Conservation (phyloP, 2,797 vertebrate species). For the Bovichtus diacanthus region DNA sequence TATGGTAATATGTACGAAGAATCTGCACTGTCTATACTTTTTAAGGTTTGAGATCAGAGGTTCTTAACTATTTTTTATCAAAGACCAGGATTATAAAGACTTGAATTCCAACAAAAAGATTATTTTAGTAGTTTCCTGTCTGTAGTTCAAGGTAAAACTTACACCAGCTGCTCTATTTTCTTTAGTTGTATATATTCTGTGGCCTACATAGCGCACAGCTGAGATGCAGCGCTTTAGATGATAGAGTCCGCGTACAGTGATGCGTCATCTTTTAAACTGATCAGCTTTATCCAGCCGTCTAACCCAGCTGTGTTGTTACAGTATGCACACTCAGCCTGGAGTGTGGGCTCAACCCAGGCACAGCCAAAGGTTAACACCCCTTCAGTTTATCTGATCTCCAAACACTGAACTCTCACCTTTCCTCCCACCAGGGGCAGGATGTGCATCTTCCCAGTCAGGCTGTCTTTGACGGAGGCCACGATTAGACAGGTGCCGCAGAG, state of each 20-base stretch:
- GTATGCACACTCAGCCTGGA: constrained; percentile 24
- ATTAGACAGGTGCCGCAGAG: constrained; percentile 97
- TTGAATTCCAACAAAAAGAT: neutral
- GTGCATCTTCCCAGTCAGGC: constrained; percentile 97
- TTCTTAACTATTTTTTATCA: neutral
- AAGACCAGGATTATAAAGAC: neutral
- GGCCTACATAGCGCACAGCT: neutral
- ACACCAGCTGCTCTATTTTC: neutral
- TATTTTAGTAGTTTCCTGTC: neutral
- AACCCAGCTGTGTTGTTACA: constrained; percentile 70
- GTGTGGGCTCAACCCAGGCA: constrained; percentile 5
- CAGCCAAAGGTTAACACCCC: constrained; percentile 19
- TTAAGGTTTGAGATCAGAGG: neutral
- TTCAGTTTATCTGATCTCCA: constrained; percentile 5
- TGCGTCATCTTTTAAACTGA: constrained; percentile 5
- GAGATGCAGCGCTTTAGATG: neutral
- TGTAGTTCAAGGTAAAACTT: neutral
- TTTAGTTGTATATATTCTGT: neutral
- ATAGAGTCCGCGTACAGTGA: neutral
- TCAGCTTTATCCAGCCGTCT: constrained; percentile 15
- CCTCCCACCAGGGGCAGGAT: constrained; percentile 95
- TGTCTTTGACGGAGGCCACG: constrained; percentile 96
- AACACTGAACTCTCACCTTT: constrained; percentile 87
- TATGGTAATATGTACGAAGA: neutral
- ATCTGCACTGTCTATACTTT: neutral